Conservation (phyloP, 2,797 vertebrate genomes). For the Macropus fuliginosus region DNA sequence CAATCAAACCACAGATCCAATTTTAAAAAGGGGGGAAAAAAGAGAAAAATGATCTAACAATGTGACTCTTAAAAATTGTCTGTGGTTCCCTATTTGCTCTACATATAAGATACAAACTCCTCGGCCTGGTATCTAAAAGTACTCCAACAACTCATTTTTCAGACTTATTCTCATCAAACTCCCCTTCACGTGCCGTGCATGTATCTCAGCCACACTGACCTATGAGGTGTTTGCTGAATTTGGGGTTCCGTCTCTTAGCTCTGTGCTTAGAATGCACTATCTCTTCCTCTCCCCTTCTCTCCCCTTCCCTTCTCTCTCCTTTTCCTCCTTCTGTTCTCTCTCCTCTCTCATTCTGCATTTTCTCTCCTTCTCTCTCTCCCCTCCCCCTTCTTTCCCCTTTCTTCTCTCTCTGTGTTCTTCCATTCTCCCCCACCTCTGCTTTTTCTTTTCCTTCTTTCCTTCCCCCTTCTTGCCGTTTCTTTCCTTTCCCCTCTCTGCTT, state of each 20-base stretch:
- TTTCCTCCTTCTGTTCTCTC: too few species aligned
- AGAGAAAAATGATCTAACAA: neutral
- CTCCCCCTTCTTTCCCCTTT: rapidly evolving
- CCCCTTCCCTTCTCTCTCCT: neutral
- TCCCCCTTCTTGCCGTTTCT: neutral
- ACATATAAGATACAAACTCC: neutral
- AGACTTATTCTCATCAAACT: neutral
- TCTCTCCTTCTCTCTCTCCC: neutral
- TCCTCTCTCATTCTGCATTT: neutral
- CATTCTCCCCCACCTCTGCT: neutral
- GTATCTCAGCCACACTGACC: neutral
- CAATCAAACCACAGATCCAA: neutral
- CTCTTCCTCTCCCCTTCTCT: neutral
- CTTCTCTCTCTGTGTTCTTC: neutral
- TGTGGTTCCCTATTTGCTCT: neutral
- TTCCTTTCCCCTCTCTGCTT: neutral
- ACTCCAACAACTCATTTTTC: neutral
- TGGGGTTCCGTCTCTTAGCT: neutral
- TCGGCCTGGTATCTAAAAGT: neutral
- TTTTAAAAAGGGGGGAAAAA: neutral
- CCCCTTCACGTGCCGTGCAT: neutral
- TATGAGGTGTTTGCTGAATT: neutral
- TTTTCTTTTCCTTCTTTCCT: neutral
- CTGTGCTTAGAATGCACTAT: neutral
- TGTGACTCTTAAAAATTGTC: neutral